A percentile compares a stretch with the other conserved stretches of the same genome.
Conservation (phyloP, 2,797 vertebrate genomes). For the Lagorchestes hirsutus region DNA sequence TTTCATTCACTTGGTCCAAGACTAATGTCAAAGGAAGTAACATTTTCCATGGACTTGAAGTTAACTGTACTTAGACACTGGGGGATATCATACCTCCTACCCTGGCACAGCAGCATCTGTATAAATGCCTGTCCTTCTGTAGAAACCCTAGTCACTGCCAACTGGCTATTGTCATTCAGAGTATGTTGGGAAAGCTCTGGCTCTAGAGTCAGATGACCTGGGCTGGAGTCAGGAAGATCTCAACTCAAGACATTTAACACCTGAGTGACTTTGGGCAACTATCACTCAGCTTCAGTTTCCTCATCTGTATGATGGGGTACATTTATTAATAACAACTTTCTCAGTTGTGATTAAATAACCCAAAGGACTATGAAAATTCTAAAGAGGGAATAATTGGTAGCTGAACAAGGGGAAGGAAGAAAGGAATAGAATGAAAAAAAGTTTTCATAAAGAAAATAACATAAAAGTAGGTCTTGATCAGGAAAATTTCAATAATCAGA, state of each 20-base stretch:
- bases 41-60: slow-evolving; percentile 23
- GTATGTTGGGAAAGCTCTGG: background rate
- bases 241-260: background rate
- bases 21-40: slow-evolving; percentile 48
- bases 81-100: slow-evolving; percentile 36
- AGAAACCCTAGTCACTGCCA: background rate
- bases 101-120: background rate
- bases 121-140: slow-evolving; percentile 9
- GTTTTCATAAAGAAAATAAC: background rate
- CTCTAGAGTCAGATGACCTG: background rate
- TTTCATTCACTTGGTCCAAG: slow-evolving; percentile 45
- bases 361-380: background rate
- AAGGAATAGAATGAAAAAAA: background rate
- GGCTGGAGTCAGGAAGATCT: background rate
- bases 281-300: background rate
- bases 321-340: background rate
- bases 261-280: background rate
- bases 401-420: background rate
- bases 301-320: background rate
- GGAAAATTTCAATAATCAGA: background rate
- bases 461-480: background rate
- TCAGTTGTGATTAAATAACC: background rate
- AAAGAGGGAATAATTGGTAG: background rate
- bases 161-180: background rate
- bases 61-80: background rate